These are phyloP conservation scores for Protobothrops mucrosquamatus DNA, from an alignment of 2,113 vertebrate species.

Conservation along the genomic window DNA sequence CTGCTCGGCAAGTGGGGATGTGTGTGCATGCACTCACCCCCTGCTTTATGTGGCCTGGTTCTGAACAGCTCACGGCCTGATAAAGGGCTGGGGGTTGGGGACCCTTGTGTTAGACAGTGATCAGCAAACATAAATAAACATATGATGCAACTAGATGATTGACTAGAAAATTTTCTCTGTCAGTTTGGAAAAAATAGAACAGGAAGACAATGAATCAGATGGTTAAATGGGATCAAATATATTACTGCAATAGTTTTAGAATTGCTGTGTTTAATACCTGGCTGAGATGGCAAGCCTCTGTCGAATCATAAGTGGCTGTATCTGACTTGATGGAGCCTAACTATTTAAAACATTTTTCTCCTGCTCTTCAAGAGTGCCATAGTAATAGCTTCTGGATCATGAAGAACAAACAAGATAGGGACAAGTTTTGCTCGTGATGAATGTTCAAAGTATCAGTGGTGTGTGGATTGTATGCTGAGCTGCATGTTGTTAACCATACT, in stretches of 20 bases:
- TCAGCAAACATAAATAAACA: background rate
- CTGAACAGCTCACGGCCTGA: background rate
- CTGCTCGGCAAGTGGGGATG: background rate
- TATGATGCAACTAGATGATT: background rate
- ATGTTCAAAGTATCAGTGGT: constrained; percentile 1
- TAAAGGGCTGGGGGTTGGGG: background rate
- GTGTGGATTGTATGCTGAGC: background rate
- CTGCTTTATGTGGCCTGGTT: background rate
- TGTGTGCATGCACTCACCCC: background rate
- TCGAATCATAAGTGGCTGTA: background rate
- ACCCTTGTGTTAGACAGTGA: background rate
- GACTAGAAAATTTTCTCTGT: background rate
- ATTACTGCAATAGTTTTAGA: background rate
- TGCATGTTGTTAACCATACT: accelerated
- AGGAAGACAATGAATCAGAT: background rate
- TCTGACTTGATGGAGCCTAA: background rate
- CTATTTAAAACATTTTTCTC: background rate
- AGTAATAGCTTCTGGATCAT: background rate
- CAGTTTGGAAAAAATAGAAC: background rate
- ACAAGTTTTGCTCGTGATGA: background rate
- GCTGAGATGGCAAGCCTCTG: background rate
- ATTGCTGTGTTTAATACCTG: background rate
- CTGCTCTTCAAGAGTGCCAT: background rate
- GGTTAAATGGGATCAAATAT: background rate
- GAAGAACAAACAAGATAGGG: background rate